Percentiles rank a stretch among this genome's conserved stretches.
Evolutionary conservation across 1,140 invertebrate genomes (phyloP).

Genomic region (Samia ricini): DNA sequence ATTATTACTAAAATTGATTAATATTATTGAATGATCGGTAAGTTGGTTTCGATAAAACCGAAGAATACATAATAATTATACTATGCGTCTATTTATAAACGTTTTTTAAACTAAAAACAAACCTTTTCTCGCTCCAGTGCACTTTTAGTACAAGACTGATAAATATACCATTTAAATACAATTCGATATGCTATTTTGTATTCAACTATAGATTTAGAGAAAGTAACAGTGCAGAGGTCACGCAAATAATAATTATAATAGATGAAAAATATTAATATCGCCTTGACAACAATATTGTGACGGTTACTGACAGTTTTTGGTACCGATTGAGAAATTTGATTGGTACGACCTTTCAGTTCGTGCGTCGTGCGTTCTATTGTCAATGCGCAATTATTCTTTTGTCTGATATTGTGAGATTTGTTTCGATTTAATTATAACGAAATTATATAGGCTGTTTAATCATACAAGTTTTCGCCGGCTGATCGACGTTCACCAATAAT

Average conservation of each 20-base stretch:
- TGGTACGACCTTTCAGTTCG: background rate
- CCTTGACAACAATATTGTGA: constrained; percentile 24
- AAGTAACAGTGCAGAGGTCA: constrained; percentile 22
- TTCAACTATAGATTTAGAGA: constrained; percentile 13
- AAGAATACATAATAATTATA: background rate
- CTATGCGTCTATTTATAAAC: background rate
- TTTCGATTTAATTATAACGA: background rate
- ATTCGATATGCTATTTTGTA: constrained; percentile 15
- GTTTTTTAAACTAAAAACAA: background rate
- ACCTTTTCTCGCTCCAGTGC: background rate
- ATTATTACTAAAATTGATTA: too few species aligned
- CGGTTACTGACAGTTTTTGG: constrained; percentile 2
- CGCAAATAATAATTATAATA: constrained; percentile 15
- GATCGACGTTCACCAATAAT: too few species aligned
- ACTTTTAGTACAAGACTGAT: constrained; percentile 2
- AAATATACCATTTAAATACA: constrained; percentile 2
- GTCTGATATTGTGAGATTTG: background rate
- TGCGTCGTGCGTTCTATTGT: background rate
- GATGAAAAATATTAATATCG: constrained; percentile 24
- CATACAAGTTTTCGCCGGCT: too few species aligned
- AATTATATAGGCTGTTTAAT: too few species aligned
- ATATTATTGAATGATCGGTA: background rate
- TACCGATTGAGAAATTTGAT: background rate
- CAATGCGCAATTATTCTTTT: background rate
- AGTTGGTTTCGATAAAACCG: background rate